Evolutionary conservation across 2,888 invertebrate species (phyloP).

Genomic region (Rhodophaea formosa): DNA sequence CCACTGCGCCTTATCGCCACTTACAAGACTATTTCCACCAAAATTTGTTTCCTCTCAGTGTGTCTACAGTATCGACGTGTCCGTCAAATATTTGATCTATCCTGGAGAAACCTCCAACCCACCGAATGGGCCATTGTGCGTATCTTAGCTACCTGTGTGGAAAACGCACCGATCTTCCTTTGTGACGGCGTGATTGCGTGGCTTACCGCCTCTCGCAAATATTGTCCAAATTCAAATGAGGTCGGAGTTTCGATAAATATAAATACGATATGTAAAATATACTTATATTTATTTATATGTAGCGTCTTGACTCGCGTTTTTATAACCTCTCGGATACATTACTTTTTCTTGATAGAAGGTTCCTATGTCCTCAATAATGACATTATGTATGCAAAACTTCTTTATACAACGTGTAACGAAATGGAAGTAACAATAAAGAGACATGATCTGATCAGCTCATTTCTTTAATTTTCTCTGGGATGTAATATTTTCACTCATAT

Average conservation of each 20-base stretch:
- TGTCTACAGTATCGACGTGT: background rate
- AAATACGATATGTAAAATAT: background rate
- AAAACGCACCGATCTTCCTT: background rate
- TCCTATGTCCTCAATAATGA: too few species aligned
- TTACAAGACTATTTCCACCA: background rate
- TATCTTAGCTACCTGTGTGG: conserved; percentile 6
- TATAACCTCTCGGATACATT: too few species aligned
- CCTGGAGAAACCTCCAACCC: background rate
- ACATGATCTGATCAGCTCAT: too few species aligned
- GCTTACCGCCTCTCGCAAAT: background rate
- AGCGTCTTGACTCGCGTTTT: too few species aligned
- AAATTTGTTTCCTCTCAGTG: background rate
- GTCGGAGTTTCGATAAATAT: background rate
- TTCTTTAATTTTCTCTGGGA: too few species aligned
- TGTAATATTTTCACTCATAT: too few species aligned
- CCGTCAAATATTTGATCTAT: conserved; percentile 2
- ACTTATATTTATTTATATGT: background rate
- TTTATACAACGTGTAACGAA: too few species aligned
- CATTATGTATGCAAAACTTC: too few species aligned
- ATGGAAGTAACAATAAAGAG: too few species aligned
- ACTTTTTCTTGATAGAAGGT: too few species aligned
- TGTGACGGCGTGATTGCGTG: background rate
- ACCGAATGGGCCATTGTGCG: background rate
- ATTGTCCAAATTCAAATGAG: background rate
- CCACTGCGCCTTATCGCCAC: background rate